Evolutionary conservation across 2,113 vertebrate species (phyloP).

Genomic region (Emberiza fucata): DNA sequence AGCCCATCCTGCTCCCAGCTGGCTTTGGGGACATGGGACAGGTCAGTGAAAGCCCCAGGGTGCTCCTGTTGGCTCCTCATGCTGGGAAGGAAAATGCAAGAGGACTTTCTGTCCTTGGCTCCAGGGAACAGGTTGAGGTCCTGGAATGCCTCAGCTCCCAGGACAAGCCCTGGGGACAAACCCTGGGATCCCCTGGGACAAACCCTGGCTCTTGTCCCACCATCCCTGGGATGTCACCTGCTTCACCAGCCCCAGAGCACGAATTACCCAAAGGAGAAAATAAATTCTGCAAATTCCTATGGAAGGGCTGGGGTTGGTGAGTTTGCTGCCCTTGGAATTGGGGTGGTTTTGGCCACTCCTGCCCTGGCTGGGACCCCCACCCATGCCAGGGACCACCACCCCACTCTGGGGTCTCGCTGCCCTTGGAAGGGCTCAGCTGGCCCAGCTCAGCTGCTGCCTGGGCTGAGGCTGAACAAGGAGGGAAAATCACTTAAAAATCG

Average conservation of each 20-base stretch:
- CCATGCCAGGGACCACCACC: accelerated
- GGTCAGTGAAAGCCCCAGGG: background rate
- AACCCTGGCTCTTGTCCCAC: background rate
- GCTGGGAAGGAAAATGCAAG: accelerated
- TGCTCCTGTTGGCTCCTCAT: background rate
- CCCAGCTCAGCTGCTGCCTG: background rate
- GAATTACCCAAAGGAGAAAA: background rate
- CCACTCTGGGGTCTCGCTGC: accelerated
- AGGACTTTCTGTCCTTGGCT: background rate
- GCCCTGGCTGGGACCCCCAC: background rate
- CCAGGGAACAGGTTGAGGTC: background rate
- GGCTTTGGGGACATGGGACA: background rate
- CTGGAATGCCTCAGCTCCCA: too few relatives aligned
- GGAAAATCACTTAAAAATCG: background rate
- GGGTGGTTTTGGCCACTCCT: background rate
- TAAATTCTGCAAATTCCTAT: accelerated
- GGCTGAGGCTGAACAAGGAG: background rate
- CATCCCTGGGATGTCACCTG: background rate
- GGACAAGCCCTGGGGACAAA: background rate
- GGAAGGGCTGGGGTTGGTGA: too few relatives aligned
- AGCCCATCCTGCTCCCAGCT: background rate
- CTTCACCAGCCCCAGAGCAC: background rate
- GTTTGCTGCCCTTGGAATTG: background rate
- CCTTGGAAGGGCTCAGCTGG: accelerated
- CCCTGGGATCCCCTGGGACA: too few relatives aligned